A percentile compares a stretch with the other conserved stretches of the same genome.
These are phyloP conservation scores for Diachrysia chrysitis DNA, from an alignment of 2,888 invertebrate species.

Conservation along the genomic window DNA sequence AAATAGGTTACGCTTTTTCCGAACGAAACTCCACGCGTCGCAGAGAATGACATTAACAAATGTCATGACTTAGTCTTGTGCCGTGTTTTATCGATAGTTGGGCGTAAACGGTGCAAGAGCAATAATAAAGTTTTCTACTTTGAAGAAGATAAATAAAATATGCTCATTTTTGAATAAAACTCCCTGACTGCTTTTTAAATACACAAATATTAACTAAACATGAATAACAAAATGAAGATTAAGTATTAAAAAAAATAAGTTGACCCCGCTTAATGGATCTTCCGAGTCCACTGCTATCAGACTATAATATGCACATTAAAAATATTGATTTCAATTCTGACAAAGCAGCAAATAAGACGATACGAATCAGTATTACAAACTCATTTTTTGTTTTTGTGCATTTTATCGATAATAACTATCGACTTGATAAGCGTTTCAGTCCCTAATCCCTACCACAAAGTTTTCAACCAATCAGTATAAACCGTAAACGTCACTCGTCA, in stretches of 20 bases:
- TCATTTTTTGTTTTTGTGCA: too few species aligned
- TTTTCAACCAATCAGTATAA: conserved; percentile 56
- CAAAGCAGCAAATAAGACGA: not conserved
- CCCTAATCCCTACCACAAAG: conserved; percentile 11
- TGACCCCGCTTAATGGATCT: too few species aligned
- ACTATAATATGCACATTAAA: not conserved
- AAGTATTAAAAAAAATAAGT: too few species aligned
- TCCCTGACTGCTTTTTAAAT: too few species aligned
- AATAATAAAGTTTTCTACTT: not conserved
- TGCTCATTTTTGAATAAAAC: too few species aligned
- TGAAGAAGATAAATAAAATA: too few species aligned
- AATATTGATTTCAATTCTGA: too few species aligned
- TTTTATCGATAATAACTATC: conserved; percentile 22
- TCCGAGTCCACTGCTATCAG: not conserved
- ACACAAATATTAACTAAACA: too few species aligned
- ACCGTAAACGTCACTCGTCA: conserved; percentile 63
- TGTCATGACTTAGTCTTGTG: not conserved
- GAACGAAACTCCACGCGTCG: conserved; percentile 26
- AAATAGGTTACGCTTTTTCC: too few species aligned
- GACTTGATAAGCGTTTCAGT: conserved; percentile 15
- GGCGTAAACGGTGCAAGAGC: not conserved
- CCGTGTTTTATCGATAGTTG: conserved; percentile 15
- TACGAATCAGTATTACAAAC: not conserved
- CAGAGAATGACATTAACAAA: conserved; percentile 19
- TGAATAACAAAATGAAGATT: too few species aligned